Conservation (phyloP, 1,140 invertebrate species). For the Solenopsis invicta region DNA sequence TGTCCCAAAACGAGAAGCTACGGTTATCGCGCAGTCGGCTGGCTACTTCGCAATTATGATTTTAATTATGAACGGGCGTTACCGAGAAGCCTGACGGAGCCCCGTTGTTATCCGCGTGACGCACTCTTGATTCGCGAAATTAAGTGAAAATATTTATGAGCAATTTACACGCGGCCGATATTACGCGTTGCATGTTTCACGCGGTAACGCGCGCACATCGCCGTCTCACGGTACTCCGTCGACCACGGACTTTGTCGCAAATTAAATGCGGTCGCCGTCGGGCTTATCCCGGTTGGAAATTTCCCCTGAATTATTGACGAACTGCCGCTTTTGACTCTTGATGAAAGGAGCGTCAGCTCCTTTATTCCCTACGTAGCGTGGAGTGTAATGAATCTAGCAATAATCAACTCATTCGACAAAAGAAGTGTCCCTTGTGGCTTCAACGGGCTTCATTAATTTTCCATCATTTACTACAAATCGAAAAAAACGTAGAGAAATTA, state of each 20-base stretch:
- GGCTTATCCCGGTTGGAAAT: slow-evolving; percentile 47
- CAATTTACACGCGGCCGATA: slow-evolving; percentile 38
- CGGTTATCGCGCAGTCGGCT: neutral
- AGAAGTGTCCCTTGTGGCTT: neutral
- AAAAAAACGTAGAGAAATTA: neutral
- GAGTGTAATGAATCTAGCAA: slow-evolving; percentile 29
- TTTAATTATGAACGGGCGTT: slow-evolving; percentile 51
- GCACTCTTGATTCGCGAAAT: slow-evolving; percentile 66
- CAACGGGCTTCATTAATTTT: slow-evolving; percentile 23
- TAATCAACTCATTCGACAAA: neutral
- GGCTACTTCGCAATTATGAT: slow-evolving; percentile 41
- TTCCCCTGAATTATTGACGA: slow-evolving; percentile 59
- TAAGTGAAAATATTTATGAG: slow-evolving; percentile 71
- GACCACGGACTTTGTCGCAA: slow-evolving; percentile 51
- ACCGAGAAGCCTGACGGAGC: neutral
- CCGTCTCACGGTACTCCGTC: slow-evolving; percentile 28
- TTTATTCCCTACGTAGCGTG: slow-evolving; percentile 14
- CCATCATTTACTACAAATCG: neutral
- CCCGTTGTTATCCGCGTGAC: slow-evolving; percentile 39
- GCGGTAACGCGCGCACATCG: neutral
- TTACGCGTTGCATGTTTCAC: slow-evolving; percentile 52
- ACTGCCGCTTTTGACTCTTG: slow-evolving; percentile 39
- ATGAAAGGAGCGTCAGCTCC: slow-evolving; percentile 18
- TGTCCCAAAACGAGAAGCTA: neutral
- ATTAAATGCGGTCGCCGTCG: slow-evolving; percentile 47